These are phyloP conservation scores for Venustoraphidia nigricollis DNA, from an alignment of 2,888 invertebrate species.

Conservation along the genomic window DNA sequence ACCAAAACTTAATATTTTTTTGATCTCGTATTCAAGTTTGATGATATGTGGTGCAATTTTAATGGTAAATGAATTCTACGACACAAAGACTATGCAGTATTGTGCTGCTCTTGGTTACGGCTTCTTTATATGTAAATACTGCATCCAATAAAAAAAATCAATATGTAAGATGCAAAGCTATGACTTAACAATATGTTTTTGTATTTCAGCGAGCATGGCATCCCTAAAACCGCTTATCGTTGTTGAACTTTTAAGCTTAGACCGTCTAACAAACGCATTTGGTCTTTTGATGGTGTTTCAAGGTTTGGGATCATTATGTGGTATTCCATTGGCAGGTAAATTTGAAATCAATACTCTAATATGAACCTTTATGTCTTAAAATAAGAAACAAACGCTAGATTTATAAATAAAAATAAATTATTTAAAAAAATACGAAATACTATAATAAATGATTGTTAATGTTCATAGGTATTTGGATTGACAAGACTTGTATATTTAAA, in stretches of 20 bases:
- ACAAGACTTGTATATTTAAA: no score
- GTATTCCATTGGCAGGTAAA: conserved; percentile 30
- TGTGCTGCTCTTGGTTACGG: conserved; percentile 47
- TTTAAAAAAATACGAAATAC: no score
- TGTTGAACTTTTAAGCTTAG: conserved; percentile 81
- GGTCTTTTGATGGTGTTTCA: conserved; percentile 84
- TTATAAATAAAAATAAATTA: no score
- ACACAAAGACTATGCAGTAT: conserved; percentile 34
- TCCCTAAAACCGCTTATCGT: conserved; percentile 63
- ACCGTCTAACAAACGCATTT: conserved; percentile 85
- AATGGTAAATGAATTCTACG: conserved; percentile 33
- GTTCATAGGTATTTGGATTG: no score
- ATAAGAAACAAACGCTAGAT: no score
- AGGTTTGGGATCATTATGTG: conserved; percentile 77
- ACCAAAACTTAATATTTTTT: conserved; percentile 42
- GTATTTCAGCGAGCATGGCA: conserved; percentile 51
- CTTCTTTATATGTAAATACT: conserved; percentile 40
- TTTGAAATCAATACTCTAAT: background rate
- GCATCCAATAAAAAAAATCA: background rate
- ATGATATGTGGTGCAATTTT: conserved; percentile 47
- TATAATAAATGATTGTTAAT: no score
- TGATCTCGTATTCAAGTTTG: conserved; percentile 49
- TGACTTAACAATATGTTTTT: background rate
- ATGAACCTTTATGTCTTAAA: no score
- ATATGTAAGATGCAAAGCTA: no score